Evolutionary conservation across 2,113 vertebrate species (phyloP).

Genomic region (Mystacornis crossleyi): DNA sequence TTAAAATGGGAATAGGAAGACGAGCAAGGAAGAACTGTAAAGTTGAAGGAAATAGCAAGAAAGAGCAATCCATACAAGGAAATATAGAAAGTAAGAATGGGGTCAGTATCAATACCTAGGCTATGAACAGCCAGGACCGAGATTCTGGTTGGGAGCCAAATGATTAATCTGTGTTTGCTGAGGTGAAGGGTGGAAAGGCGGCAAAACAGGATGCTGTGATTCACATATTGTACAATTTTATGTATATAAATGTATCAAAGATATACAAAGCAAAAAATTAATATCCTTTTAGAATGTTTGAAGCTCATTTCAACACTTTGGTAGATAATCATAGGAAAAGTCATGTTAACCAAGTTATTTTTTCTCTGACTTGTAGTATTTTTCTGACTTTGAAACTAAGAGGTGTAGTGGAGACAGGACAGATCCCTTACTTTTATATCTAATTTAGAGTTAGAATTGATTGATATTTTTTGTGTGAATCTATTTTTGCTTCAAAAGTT

Average conservation of each 20-base stretch:
- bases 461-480: neutral
- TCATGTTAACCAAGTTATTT: neutral
- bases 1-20: neutral
- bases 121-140: neutral
- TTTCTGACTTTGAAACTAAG: neutral
- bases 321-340: neutral
- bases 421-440: neutral
- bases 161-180: neutral
- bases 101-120: neutral
- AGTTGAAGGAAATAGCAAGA: neutral
- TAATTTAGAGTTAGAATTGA: neutral
- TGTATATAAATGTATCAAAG: neutral
- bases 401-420: neutral
- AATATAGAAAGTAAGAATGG: neutral
- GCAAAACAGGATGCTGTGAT: neutral
- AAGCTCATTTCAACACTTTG: neutral
- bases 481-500: neutral
- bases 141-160: neutral
- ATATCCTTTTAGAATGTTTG: neutral
- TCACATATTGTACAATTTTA: neutral
- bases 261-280: neutral
- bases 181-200: neutral
- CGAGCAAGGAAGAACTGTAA: neutral
- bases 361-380: neutral
- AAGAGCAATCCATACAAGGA: neutral